Base-by-base conservation (phyloP, 2,113 vertebrate genomes). In the Callorhinus ursinus region DNA sequence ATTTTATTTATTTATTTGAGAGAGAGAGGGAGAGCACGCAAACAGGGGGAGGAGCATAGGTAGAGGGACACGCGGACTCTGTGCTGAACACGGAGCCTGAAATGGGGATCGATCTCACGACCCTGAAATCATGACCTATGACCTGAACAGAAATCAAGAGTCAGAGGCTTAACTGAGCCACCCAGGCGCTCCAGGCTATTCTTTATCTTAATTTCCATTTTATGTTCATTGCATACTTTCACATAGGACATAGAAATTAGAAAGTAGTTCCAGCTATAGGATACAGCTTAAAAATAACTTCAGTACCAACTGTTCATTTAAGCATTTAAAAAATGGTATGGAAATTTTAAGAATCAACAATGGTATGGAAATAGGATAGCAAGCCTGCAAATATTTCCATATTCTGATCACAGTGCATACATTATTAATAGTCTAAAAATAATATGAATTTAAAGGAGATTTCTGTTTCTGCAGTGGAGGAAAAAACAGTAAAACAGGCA, bases 261-360 rank as follows among this genome's bases (percentile, higher is more conserved):
- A 80, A 53, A 61, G 80, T 84, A 79, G 28, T 72, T 83, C 9
- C 63, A 95, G 87, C 49, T 89, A 28, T n/a, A 92, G 49, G 72
- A 72, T 57, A 42, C 74, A 79, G 86, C 79, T 95, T 97, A 96
- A 96, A 97, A 96, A 89, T 93, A 96, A 91, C 82, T 51, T 84
- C 22, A 77, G 33, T 76, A 46, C 72, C 92, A 93, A 69, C 67
- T 95, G 93, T 61, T 93, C 88, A n/a, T 13, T n/a, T 33, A 69
- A 83, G 79, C 88, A 53, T 53, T 71, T 85, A 12, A 55, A 39
- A 88, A 94, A 55, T 53, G 36, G 36, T 46, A 79, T 67, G 88
- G 72, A 89, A 90, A 93, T 91, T 92, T 83, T 92, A 83, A 93
- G 26, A 63, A 49, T 76, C 53, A 46, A 81, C 63, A 94, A 74